These are phyloP conservation scores for Arion vulgaris DNA, from an alignment of 1,140 invertebrate species.

Conservation along the genomic window DNA sequence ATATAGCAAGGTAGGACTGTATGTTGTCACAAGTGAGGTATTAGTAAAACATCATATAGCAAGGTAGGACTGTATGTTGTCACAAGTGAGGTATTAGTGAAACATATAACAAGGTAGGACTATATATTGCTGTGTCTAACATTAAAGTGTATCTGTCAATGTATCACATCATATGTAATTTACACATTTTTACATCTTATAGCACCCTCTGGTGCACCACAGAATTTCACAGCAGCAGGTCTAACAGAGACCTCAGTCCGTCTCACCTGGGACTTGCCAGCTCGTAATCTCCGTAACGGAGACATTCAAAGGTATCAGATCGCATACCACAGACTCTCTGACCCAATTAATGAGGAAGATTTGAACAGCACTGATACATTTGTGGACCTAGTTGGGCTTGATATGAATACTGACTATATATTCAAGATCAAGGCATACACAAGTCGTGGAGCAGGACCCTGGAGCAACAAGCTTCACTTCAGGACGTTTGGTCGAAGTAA, in stretches of 20 bases:
- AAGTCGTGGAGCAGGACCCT: slow-evolving; percentile 89
- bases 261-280: slow-evolving; percentile 87
- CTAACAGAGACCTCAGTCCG: slow-evolving; percentile 64
- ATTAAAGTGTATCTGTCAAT: neutral
- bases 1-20: too few relatives aligned
- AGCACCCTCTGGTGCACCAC: slow-evolving; percentile 74
- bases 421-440: slow-evolving; percentile 95
- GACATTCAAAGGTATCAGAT: slow-evolving; percentile 94
- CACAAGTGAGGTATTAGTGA: too few relatives aligned
- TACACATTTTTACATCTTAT: slow-evolving; percentile 16
- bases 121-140: too few relatives aligned
- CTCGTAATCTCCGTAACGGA: slow-evolving; percentile 90
- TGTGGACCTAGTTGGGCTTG: slow-evolving; percentile 91
- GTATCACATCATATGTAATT: neutral
- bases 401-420: slow-evolving; percentile 96
- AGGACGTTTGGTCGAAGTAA: slow-evolving; percentile 79
- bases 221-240: slow-evolving; percentile 73
- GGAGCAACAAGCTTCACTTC: slow-evolving; percentile 86
- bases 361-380: slow-evolving; percentile 86
- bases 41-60: too few relatives aligned
- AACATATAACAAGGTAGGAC: too few relatives aligned
- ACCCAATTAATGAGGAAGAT: slow-evolving; percentile 85
- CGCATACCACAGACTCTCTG: slow-evolving; percentile 91
- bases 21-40: too few relatives aligned
- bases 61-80: too few relatives aligned